These are phyloP conservation scores for Anguilla rostrata DNA, from an alignment of 2,113 vertebrate genomes.

Conservation along the genomic window DNA sequence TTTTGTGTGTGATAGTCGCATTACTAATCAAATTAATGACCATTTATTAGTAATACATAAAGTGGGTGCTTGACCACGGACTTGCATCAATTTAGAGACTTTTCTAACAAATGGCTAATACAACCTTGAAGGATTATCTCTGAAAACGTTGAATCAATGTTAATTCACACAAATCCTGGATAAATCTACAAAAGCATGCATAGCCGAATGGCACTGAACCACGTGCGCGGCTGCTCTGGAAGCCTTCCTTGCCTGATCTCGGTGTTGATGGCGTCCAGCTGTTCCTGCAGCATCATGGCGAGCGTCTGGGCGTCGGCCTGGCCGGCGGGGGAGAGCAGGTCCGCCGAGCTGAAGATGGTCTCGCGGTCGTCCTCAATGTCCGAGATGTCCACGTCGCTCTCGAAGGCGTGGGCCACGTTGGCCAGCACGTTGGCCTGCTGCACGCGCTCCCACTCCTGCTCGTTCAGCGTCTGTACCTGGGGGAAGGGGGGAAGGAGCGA, in stretches of 20 bases:
- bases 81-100: too few relatives aligned
- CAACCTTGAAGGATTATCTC: too few relatives aligned
- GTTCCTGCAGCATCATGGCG: slow-evolving; percentile 96
- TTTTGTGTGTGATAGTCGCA: too few relatives aligned
- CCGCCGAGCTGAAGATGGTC: slow-evolving; percentile 87
- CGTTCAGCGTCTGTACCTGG: slow-evolving; percentile 95
- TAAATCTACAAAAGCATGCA: too few relatives aligned
- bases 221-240: not conserved
- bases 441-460: slow-evolving; percentile 97
- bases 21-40: too few relatives aligned
- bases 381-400: slow-evolving; percentile 88
- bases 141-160: not conserved
- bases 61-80: too few relatives aligned
- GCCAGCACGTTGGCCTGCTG: slow-evolving; percentile 96
- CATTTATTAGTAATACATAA: too few relatives aligned
- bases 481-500: not conserved
- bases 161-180: not conserved
- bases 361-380: slow-evolving; percentile 90
- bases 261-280: slow-evolving; percentile 97
- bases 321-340: slow-evolving; percentile 88
- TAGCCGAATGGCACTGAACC: too few relatives aligned
- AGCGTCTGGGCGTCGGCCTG: slow-evolving; percentile 96
- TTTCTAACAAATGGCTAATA: too few relatives aligned
- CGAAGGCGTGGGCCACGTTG: slow-evolving; percentile 93
- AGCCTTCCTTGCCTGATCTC: slow-evolving; percentile 82